Evolutionary conservation across 1,140 invertebrate species (phyloP).

Genomic region (Diuraphis noxia): DNA sequence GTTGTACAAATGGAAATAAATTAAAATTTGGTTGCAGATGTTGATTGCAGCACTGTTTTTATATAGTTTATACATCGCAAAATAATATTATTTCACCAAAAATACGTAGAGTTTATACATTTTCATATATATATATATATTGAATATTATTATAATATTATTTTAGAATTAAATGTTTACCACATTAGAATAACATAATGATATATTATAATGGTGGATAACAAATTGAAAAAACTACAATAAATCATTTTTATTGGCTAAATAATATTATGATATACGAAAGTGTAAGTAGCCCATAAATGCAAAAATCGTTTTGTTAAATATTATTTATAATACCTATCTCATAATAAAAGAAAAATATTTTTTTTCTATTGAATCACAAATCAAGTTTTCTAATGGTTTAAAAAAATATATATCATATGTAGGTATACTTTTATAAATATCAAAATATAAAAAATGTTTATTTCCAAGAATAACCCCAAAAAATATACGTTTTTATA

Average conservation of each 20-base stretch:
- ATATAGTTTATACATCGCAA: background rate
- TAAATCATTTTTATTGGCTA: background rate
- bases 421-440: background rate
- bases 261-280: background rate
- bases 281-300: background rate
- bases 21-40: background rate
- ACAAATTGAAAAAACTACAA: background rate
- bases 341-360: background rate
- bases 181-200: background rate
- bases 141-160: background rate
- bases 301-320: too few relatives aligned
- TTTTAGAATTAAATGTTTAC: constrained; percentile 3
- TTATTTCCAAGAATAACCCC: background rate
- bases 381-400: background rate
- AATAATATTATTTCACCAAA: background rate
- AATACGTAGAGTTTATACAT: background rate
- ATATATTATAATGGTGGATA: background rate
- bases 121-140: too few relatives aligned
- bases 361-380: background rate
- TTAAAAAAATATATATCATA: background rate
- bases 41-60: background rate
- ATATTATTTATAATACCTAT: background rate
- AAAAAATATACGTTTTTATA: background rate
- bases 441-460: background rate
- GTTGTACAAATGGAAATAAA: background rate